Evolutionary conservation across 2,888 invertebrate genomes (phyloP), one percentile per base, ranked within the genome.

Genomic region (Drymonia ruficornis): DNA sequence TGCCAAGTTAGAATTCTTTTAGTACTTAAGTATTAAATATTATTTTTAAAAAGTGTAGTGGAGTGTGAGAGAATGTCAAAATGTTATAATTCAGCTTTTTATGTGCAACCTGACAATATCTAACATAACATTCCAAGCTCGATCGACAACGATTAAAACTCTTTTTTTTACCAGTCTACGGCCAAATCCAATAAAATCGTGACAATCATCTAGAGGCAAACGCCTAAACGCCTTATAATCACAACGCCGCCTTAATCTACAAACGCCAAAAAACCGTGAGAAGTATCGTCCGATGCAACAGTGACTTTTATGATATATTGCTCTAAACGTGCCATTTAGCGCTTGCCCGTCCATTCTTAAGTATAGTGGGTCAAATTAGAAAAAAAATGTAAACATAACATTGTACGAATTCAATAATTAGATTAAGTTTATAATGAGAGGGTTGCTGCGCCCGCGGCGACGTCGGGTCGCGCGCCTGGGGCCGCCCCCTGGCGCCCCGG

Each of bases 341-440:
- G 91, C 91, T 89, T 91, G 86, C 87, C 84, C 88, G 81, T 87
- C 86, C 84, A 86, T 79, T 83, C 84, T 83, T 91, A 92, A 91
- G 87, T 91, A 92, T 91, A 91, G 90, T 87, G 91, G 86, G 72
- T 80, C 77, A 88, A 89, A 90, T 91, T 84, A 90, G 87, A 89
- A 90, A 91, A 88, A 89, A 90, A 87, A 91, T 89, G 91, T 91
- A 92, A 92, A 91, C 91, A 92, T 76, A 89, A 92, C 91, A 90
- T 91, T 90, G 91, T 92, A 91, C 84, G 89, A 91, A 91, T 92
- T 92, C 88, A 87, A 91, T 92, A 92, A 92, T 91, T 91, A 92
- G 92, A 92, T 92, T 92, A 92, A 89, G 84, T 83, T 87, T 81
- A 87, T 90, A 91, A 92, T 91, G 82, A 86, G 87, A 81, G 90